These are phyloP conservation scores for Chloroclysta siterata DNA, from an alignment of 2,888 invertebrate species.

Conservation along the genomic window DNA sequence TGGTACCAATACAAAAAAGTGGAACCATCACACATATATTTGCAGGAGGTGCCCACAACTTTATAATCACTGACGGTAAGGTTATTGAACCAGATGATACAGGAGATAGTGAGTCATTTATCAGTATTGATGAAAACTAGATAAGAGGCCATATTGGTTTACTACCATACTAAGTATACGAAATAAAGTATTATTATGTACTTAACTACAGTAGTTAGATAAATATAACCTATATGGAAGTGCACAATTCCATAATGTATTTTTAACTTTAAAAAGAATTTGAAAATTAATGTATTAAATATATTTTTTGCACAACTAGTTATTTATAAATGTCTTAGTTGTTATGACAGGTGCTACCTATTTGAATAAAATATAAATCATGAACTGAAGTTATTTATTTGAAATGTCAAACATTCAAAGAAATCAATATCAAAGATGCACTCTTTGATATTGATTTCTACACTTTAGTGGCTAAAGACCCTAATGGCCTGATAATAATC, in stretches of 20 bases:
- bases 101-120: conserved; percentile 21
- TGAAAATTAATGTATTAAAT: neutral
- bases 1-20: conserved; percentile 57
- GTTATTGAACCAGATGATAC: conserved; percentile 19
- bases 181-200: neutral
- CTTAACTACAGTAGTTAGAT: neutral
- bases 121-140: conserved; percentile 34
- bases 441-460: no score
- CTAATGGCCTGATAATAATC: no score
- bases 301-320: neutral
- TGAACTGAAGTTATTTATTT: neutral
- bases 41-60: conserved; percentile 79
- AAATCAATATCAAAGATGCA: no score
- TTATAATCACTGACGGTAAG: conserved; percentile 58
- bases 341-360: neutral
- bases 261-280: neutral
- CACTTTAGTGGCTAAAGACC: no score
- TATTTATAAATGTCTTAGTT: neutral
- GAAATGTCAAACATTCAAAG: neutral
- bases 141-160: neutral
- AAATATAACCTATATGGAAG: neutral
- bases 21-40: conserved; percentile 61
- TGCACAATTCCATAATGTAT: neutral
- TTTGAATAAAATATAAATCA: neutral
- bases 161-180: neutral